Conservation (phyloP, 2,797 vertebrate genomes). For the Lepilemur ruficaudatus region DNA sequence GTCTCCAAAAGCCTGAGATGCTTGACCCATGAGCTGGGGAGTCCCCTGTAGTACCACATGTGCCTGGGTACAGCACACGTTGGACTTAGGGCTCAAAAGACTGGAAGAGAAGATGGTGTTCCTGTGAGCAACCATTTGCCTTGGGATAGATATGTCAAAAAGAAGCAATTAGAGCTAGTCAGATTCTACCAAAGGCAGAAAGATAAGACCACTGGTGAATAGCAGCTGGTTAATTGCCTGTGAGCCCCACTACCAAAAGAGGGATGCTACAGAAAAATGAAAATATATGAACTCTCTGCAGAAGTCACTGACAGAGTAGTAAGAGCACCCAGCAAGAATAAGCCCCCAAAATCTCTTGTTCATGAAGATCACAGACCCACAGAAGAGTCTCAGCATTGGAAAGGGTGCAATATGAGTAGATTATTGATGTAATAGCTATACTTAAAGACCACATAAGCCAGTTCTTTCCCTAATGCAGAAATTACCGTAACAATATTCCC, state of each 20-base stretch:
- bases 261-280: neutral
- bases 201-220: neutral
- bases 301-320: neutral
- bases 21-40: neutral
- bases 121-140: neutral
- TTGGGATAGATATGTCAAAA: neutral
- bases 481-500: neutral
- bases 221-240: neutral
- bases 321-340: neutral
- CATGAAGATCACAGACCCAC: neutral
- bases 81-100: neutral
- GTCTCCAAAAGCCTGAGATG: neutral
- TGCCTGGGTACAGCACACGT: neutral
- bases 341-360: neutral
- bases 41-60: fast-evolving
- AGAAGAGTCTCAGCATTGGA: neutral
- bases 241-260: neutral
- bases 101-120: neutral
- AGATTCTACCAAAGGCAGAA: neutral
- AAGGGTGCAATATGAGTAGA: neutral
- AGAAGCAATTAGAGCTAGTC: neutral
- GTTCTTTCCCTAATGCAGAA: neutral
- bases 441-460: neutral
- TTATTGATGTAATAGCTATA: neutral
- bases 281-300: neutral